A percentile compares a stretch with the other conserved stretches of the same genome.
Conservation (phyloP, 2,113 vertebrate genomes). For the Platysternon megacephalum region DNA sequence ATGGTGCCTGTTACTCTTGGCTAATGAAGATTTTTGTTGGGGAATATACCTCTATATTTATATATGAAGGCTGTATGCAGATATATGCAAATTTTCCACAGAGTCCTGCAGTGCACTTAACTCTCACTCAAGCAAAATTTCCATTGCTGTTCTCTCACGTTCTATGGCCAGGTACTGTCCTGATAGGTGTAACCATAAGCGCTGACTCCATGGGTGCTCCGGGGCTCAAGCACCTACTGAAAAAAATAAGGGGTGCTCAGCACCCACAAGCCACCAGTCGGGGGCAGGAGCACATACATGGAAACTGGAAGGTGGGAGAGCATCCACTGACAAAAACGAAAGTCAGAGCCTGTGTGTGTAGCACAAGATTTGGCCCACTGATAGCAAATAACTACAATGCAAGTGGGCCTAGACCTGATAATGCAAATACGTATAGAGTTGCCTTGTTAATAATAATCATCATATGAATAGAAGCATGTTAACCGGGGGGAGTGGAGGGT, state of each 20-base stretch:
- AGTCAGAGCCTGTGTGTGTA: neutral
- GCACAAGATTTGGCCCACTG: rapidly evolving
- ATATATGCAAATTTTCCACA: neutral
- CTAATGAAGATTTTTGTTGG: neutral
- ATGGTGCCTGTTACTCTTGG: rapidly evolving
- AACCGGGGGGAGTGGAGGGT: neutral
- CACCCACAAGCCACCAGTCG: too few species aligned
- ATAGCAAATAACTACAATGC: neutral
- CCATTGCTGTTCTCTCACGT: neutral
- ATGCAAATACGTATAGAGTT: neutral
- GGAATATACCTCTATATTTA: neutral
- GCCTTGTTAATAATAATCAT: neutral
- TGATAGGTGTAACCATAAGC: neutral
- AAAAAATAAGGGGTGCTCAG: too few species aligned
- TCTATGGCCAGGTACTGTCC: neutral
- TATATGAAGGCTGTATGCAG: neutral
- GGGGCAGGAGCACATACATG: too few species aligned
- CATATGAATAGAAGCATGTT: neutral
- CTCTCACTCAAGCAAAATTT: neutral
- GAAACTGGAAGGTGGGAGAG: too few species aligned
- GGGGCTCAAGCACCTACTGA: too few species aligned
- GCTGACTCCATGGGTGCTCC: too few species aligned
- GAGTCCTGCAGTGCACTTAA: neutral
- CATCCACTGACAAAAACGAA: too few species aligned
- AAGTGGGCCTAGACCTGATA: neutral